Evolutionary conservation across 2,797 vertebrate species (phyloP), one percentile per base, ranked within the genome.

Genomic region (Mus caroli): DNA sequence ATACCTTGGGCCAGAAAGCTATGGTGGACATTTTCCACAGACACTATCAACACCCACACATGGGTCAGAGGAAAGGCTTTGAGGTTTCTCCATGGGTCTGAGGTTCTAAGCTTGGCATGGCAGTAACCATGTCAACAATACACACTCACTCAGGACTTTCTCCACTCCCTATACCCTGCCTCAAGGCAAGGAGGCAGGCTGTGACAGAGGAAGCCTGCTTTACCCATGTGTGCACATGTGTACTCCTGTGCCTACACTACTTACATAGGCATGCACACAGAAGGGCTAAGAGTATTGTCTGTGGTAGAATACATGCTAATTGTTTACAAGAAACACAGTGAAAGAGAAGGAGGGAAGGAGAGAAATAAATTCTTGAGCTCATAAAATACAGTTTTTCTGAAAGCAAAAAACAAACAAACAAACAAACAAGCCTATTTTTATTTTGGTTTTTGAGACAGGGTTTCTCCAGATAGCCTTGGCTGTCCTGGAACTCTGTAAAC

Each of bases 331-430:
- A 8, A 43, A 40, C 15, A 50, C 40, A 71, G 14, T 40, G 9
- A 43, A 91, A 82, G n/a, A 67, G 43, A 37, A 54, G 43, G 28
- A 34, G 43, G 5, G 67, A 52, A 15, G 71, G 37, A 73, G 69
- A 31, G 13, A 80, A 64, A 64, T 15, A 71, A n/a, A 90, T 40
- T 79, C 85, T 43, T 67, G 13, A 95, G 83, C 80, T 93, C 43
- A 50, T 84, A 69, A 95, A 95, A 37, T 92, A 52, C 43, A 80
- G 22, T 14, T 90, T 97, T 95, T 56, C 40, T 86, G 7, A 13
- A 52, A 90, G 60, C 77, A 86, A 77, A 96, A n/a, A 6, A n/a
- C 15, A 24, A 60, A 60, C 5, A 24, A 60, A 60, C 5, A 24
- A 58, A 58, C 11, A 60, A 12, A 26, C 8, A 28, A 64, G 31